Percentiles rank a stretch among this genome's conserved stretches.
Conservation (phyloP, 2,888 invertebrate genomes). For the Scelioninae gen. 1 region DNA sequence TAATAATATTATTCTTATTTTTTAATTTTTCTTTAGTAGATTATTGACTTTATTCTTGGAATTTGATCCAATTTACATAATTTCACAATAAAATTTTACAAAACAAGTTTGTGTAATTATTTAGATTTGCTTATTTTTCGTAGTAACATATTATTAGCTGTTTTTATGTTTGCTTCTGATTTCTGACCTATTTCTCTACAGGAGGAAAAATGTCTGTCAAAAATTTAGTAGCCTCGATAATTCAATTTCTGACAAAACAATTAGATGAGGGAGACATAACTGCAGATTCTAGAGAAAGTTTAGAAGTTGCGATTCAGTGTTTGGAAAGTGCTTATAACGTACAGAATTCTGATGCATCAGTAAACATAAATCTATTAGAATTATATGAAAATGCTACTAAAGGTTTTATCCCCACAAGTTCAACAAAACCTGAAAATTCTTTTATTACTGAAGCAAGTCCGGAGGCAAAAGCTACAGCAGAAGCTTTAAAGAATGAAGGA, state of each 20-base stretch:
- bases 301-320: conserved; percentile 98
- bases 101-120: too few species aligned
- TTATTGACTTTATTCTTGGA: too few species aligned
- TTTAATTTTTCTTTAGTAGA: too few species aligned
- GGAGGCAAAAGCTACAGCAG: conserved; percentile 87
- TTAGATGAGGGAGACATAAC: conserved; percentile 84
- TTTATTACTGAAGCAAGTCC: conserved; percentile 86
- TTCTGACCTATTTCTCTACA: background rate
- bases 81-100: too few species aligned
- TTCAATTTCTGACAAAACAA: conserved; percentile 86
- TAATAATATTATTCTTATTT: too few species aligned
- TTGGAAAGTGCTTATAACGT: conserved; percentile 95
- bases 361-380: conserved; percentile 84
- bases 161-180: too few species aligned
- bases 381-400: conserved; percentile 84
- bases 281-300: conserved; percentile 88
- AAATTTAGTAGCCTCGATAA: conserved; percentile 86
- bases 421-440: conserved; percentile 67
- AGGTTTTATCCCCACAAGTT: conserved; percentile 45
- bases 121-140: too few species aligned
- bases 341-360: conserved; percentile 84
- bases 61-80: too few species aligned
- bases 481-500: conserved; percentile 94
- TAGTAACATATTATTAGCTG: too few species aligned
- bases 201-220: conserved; percentile 79